phyloP scores from a whole-genome alignment of 1,140 invertebrate species.

The Druon quercuslanigerum region DNA sequence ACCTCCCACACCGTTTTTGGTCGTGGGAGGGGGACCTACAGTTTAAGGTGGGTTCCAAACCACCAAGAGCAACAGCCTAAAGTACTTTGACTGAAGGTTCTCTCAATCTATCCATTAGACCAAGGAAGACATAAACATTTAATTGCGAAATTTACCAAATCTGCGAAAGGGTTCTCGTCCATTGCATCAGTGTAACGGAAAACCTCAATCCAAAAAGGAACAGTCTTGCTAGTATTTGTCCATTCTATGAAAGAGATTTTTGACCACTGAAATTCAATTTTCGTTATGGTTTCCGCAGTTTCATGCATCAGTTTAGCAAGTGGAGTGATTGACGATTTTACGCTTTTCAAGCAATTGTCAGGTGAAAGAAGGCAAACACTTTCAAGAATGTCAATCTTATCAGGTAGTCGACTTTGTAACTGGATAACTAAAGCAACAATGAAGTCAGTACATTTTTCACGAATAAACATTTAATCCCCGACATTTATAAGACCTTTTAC shows the following conservation, averaged over 20 bases:
- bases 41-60: too few species aligned
- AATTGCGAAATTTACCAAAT: slow-evolving; percentile 32
- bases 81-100: slow-evolving; percentile 37
- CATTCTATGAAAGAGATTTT: slow-evolving; percentile 33
- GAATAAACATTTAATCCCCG: neutral
- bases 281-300: slow-evolving; percentile 10
- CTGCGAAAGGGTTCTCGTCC: slow-evolving; percentile 34
- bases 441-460: neutral
- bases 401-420: neutral
- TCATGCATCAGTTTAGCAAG: neutral
- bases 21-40: too few species aligned
- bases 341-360: neutral
- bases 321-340: slow-evolving; percentile 8
- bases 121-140: neutral
- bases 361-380: neutral
- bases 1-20: too few species aligned
- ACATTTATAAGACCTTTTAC: neutral
- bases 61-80: too few species aligned
- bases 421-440: neutral
- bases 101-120: slow-evolving; percentile 38
- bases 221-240: neutral
- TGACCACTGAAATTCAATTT: slow-evolving; percentile 32
- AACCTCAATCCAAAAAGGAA: slow-evolving; percentile 36
- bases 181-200: slow-evolving; percentile 26
- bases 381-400: neutral